Evolutionary conservation across 2,113 vertebrate species (phyloP).

Genomic region (Mobula birostris): DNA sequence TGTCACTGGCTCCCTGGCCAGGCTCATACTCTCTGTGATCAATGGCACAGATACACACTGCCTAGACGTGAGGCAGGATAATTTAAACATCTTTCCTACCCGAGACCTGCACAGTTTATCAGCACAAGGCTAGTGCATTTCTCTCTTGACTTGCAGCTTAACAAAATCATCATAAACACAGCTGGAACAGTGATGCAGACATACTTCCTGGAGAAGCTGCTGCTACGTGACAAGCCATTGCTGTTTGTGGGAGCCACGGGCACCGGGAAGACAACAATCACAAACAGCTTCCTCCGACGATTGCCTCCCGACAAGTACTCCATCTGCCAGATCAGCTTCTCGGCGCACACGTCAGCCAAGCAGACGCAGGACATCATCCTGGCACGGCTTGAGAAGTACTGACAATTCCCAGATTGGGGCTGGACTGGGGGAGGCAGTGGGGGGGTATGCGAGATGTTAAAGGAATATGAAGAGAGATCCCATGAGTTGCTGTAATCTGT

Average conservation of each 20-base stretch:
- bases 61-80: too few relatives aligned
- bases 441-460: too few relatives aligned
- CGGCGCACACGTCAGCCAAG: constrained; percentile 57
- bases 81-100: neutral
- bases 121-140: constrained; percentile 42
- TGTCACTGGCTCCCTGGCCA: too few relatives aligned
- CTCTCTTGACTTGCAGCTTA: constrained; percentile 57
- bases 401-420: too few relatives aligned
- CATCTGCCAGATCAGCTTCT: constrained; percentile 65
- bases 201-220: constrained; percentile 57
- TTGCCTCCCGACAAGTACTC: constrained; percentile 69
- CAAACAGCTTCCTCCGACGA: constrained; percentile 60
- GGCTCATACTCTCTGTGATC: too few relatives aligned
- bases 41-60: too few relatives aligned
- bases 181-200: constrained; percentile 61
- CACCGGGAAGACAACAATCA: constrained; percentile 56
- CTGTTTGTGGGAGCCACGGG: constrained; percentile 64
- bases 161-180: constrained; percentile 60
- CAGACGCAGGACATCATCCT: constrained; percentile 59
- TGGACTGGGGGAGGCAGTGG: too few relatives aligned
- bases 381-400: constrained; percentile 62
- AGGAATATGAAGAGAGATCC: too few relatives aligned
- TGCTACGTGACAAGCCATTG: constrained; percentile 67
- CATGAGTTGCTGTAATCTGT: too few relatives aligned
- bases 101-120: neutral